Evolutionary conservation across 2,888 invertebrate genomes (phyloP).

Genomic region (Nematopogon swammerdamellus): DNA sequence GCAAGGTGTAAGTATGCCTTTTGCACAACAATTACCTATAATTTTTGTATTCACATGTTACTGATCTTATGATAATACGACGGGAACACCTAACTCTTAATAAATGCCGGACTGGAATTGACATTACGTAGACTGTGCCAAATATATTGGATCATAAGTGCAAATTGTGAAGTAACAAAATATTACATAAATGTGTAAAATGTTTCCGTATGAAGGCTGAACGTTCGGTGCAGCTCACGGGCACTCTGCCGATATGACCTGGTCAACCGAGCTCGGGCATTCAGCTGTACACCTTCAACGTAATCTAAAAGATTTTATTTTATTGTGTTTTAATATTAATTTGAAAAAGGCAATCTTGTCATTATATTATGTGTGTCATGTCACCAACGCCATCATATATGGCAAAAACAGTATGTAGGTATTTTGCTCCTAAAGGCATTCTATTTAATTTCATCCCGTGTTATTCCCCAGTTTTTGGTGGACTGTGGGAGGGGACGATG

Average conservation of each 20-base stretch:
- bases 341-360: not conserved
- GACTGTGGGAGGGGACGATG: constrained; percentile 8
- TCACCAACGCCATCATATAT: not conserved
- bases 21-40: not conserved
- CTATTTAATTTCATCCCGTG: constrained; percentile 2
- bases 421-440: constrained; percentile 1
- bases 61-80: not conserved
- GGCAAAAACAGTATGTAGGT: constrained; percentile 1
- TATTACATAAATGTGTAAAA: not conserved
- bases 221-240: not conserved
- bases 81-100: no score
- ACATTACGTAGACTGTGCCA: not conserved
- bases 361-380: not conserved
- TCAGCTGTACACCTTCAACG: not conserved
- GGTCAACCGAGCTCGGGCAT: not conserved
- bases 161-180: not conserved
- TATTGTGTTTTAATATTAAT: not conserved
- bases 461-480: constrained; percentile 6
- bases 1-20: not conserved
- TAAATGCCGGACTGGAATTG: no score
- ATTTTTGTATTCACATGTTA: constrained; percentile 1
- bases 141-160: not conserved
- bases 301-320: not conserved
- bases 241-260: not conserved
- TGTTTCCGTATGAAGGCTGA: not conserved